phyloP scores from a whole-genome alignment of 2,113 vertebrate species.

The Malurus alboscapulatus region DNA sequence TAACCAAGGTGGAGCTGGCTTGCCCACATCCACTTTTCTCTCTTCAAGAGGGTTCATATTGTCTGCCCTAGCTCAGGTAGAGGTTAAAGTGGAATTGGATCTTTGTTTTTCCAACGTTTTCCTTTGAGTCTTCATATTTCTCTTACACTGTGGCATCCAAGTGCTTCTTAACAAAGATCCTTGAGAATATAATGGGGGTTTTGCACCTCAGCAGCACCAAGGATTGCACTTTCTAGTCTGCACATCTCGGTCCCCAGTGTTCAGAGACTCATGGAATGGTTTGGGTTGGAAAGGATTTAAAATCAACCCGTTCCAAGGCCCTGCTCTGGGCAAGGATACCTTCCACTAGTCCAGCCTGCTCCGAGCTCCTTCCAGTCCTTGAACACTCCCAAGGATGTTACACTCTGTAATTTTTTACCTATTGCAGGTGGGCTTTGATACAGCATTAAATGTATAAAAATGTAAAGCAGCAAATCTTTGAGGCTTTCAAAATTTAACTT shows the following conservation, averaged over 20 bases:
- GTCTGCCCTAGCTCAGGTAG: not conserved
- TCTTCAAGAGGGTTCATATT: not conserved
- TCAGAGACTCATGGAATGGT: not conserved
- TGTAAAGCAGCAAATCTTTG: not conserved
- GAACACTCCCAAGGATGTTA: not conserved
- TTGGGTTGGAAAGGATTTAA: not conserved
- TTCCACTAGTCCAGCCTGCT: not conserved
- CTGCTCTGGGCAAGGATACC: not conserved
- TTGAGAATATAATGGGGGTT: accelerated
- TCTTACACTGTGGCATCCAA: not conserved
- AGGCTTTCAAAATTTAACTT: not conserved
- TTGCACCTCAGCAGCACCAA: not conserved
- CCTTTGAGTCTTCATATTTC: not conserved
- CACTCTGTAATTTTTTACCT: not conserved
- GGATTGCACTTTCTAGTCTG: not conserved
- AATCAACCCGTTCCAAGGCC: not conserved
- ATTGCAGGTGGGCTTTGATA: not conserved
- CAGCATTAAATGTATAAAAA: not conserved
- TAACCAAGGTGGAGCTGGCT: not conserved
- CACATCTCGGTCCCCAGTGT: not conserved
- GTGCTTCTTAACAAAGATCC: not conserved
- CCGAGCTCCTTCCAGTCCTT: not conserved
- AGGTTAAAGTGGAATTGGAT: not conserved
- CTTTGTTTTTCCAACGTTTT: not conserved
- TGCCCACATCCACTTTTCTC: not conserved